Percentiles rank a stretch among this genome's conserved stretches.
Evolutionary conservation across 2,113 vertebrate genomes (phyloP).

Genomic region (Laticauda laticaudata): DNA sequence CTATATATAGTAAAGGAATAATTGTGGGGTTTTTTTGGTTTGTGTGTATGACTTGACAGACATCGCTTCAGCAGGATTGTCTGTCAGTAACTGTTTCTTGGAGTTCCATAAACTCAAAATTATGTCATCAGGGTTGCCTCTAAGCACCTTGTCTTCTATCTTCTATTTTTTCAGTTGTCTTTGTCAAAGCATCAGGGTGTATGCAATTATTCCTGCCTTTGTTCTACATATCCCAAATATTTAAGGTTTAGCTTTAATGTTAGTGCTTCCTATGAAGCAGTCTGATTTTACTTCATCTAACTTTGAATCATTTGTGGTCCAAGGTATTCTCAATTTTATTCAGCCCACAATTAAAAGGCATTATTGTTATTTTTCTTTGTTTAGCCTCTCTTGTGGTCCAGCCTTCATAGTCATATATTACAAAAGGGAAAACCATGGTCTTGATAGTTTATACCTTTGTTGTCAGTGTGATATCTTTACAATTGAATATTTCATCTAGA

Average conservation of each 20-base stretch:
- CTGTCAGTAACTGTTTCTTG: not conserved
- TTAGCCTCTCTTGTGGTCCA: not conserved
- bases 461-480: not conserved
- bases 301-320: not conserved
- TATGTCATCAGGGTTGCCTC: not conserved
- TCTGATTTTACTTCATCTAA: not conserved
- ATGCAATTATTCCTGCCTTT: not conserved
- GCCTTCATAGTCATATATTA: not conserved
- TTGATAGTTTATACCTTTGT: not conserved
- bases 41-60: not conserved
- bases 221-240: not conserved
- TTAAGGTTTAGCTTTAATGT: not conserved
- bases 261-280: not conserved
- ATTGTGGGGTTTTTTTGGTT: not conserved
- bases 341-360: not conserved
- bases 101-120: not conserved
- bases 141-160: not conserved
- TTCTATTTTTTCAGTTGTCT: not conserved
- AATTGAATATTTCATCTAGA: not conserved
- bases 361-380: not conserved
- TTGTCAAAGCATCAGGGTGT: not conserved
- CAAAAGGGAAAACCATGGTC: not conserved
- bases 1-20: not conserved
- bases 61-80: not conserved
- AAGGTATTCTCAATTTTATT: not conserved